Percentiles rank a stretch among this genome's conserved stretches.
Evolutionary conservation across 2,113 vertebrate genomes (phyloP).

Genomic region (Balaeniceps rex): DNA sequence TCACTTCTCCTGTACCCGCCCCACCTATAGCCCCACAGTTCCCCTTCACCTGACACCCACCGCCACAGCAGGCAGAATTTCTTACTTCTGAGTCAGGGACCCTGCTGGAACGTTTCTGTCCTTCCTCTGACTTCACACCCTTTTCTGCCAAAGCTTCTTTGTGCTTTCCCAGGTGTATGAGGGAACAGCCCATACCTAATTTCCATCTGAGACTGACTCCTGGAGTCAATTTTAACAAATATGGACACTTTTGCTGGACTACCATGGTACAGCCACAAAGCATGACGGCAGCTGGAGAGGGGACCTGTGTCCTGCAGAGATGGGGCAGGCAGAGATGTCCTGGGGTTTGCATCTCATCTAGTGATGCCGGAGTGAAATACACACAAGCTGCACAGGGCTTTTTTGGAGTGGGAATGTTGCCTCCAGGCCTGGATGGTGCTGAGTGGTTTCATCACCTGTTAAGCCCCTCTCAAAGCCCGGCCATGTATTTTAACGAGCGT

Average conservation of each 20-base stretch:
- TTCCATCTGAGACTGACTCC: background rate
- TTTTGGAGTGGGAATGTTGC: background rate
- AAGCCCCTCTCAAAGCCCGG: background rate
- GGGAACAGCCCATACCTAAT: background rate
- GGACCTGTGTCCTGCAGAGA: background rate
- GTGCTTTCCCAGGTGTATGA: background rate
- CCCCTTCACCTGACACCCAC: background rate
- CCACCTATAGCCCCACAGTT: background rate
- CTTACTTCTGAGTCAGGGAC: background rate
- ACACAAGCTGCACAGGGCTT: background rate
- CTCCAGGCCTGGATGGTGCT: background rate
- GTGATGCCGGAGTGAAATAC: background rate
- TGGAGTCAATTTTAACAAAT: background rate
- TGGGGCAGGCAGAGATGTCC: background rate
- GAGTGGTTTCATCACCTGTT: slow-evolving; percentile 27
- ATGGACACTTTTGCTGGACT: background rate
- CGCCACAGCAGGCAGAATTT: background rate
- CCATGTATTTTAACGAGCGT: background rate
- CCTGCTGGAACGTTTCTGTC: background rate
- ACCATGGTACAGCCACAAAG: rapidly evolving
- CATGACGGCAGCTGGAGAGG: background rate
- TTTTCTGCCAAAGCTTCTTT: background rate
- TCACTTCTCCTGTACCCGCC: background rate
- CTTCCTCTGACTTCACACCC: background rate
- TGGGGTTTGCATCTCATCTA: background rate